A percentile compares a stretch with the other conserved stretches of the same genome.
phyloP scores from a whole-genome alignment of 2,888 invertebrate species.

The Coelopa pilipes region DNA sequence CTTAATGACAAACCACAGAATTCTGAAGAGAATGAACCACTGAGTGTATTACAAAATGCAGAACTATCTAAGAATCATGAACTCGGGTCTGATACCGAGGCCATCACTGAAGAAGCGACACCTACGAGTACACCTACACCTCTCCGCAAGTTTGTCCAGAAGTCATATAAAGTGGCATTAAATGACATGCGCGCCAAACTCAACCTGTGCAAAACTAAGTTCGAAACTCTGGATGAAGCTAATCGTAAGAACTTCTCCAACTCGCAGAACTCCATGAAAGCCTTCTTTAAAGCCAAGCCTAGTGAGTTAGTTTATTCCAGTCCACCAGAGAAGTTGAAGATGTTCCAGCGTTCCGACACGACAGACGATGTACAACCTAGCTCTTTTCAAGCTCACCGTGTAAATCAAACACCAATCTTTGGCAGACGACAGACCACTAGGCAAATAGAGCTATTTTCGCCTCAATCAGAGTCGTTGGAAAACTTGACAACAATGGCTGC shows the following conservation, averaged over 20 bases:
- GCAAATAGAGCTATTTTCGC: conserved; percentile 48
- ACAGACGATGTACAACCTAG: conserved; percentile 34
- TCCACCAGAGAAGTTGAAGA: conserved; percentile 57
- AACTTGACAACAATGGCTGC: conserved; percentile 48
- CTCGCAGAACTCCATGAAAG: conserved; percentile 62
- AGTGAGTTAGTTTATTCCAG: conserved; percentile 49
- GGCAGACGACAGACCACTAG: conserved; percentile 55
- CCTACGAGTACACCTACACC: conserved; percentile 44
- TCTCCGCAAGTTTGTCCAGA: conserved; percentile 52
- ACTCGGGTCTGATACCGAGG: neutral
- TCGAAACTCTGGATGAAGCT: conserved; percentile 63
- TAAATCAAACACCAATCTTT: conserved; percentile 66
- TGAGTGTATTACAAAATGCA: conserved; percentile 27
- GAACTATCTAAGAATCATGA: conserved; percentile 34
- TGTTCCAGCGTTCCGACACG: conserved; percentile 55
- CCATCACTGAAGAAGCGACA: conserved; percentile 34
- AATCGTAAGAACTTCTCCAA: conserved; percentile 61
- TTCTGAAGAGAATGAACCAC: conserved; percentile 12
- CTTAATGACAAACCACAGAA: neutral
- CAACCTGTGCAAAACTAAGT: conserved; percentile 63
- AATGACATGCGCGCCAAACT: conserved; percentile 64
- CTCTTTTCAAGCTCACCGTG: conserved; percentile 54
- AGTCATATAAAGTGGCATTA: conserved; percentile 59
- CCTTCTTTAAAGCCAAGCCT: conserved; percentile 57
- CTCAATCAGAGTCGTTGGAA: conserved; percentile 63